Evolutionary conservation across 2,888 invertebrate species (phyloP).

Genomic region (Dioctria linearis): DNA sequence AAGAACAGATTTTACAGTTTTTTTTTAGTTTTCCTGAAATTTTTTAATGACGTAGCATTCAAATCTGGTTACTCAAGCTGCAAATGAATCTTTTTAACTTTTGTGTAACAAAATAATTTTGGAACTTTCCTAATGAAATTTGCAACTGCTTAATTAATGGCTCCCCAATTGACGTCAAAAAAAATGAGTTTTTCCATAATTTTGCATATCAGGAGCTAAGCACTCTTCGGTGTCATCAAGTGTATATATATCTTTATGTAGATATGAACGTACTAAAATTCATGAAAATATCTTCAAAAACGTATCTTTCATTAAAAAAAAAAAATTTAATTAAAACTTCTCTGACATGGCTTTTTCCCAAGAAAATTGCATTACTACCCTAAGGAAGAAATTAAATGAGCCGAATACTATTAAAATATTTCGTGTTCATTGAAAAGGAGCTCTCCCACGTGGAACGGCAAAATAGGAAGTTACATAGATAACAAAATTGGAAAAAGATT

Average conservation of each 20-base stretch:
- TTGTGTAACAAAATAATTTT: background rate
- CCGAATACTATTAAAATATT: background rate
- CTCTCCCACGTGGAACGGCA: background rate
- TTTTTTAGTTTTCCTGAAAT: too few relatives aligned
- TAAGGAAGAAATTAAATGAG: background rate
- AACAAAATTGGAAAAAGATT: background rate
- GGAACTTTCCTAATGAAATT: background rate
- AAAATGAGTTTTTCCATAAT: background rate
- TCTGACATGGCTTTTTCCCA: background rate
- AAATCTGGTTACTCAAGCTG: too few relatives aligned
- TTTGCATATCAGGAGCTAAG: background rate
- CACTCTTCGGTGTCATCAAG: too few relatives aligned
- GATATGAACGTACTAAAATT: too few relatives aligned
- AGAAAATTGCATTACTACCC: slow-evolving; percentile 8
- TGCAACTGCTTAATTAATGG: background rate
- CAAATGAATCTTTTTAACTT: background rate
- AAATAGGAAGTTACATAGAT: background rate
- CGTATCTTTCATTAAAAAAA: background rate
- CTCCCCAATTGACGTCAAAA: background rate
- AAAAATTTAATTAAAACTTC: background rate
- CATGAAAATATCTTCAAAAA: background rate
- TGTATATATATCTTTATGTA: too few relatives aligned
- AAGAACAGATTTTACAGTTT: too few relatives aligned
- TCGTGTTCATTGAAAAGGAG: background rate
- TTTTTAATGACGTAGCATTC: too few relatives aligned